These are phyloP conservation scores for Cardiocondyla obscurior DNA, from an alignment of 1,140 invertebrate species.

Conservation along the genomic window DNA sequence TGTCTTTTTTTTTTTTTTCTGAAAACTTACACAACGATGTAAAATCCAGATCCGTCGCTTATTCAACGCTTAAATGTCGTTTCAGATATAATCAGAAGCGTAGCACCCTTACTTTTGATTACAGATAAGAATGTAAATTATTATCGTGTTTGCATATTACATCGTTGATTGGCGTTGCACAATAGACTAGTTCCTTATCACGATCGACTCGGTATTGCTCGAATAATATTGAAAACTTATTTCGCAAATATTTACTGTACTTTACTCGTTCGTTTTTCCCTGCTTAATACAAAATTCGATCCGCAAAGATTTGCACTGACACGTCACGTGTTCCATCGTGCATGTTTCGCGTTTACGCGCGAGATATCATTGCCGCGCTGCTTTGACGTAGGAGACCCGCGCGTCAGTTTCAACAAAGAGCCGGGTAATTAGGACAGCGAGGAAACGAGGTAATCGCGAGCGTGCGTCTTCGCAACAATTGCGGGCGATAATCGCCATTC, in stretches of 20 bases:
- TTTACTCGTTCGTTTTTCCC: neutral
- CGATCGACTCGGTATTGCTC: neutral
- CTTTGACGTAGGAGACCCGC: neutral
- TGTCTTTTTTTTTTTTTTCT: neutral
- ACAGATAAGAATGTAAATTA: slow-evolving; percentile 20
- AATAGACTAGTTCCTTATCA: neutral
- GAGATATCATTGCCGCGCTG: neutral
- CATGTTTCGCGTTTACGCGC: neutral
- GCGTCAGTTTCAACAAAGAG: slow-evolving; percentile 5
- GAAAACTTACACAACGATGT: neutral
- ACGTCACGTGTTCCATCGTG: neutral
- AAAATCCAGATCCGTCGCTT: neutral
- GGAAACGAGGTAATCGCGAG: slow-evolving; percentile 3
- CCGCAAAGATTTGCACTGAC: slow-evolving; percentile 9
- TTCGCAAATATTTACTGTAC: neutral
- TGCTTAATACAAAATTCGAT: neutral
- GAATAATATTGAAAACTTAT: neutral
- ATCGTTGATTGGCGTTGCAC: neutral
- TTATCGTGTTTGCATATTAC: slow-evolving; percentile 8
- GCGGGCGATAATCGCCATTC: slow-evolving; percentile 14
- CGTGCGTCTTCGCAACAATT: neutral
- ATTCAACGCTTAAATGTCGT: neutral
- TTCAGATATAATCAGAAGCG: neutral
- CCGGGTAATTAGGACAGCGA: neutral
- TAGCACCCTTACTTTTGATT: neutral